phyloP scores from a whole-genome alignment of 1,140 invertebrate species.

The Aphidius ervi region DNA sequence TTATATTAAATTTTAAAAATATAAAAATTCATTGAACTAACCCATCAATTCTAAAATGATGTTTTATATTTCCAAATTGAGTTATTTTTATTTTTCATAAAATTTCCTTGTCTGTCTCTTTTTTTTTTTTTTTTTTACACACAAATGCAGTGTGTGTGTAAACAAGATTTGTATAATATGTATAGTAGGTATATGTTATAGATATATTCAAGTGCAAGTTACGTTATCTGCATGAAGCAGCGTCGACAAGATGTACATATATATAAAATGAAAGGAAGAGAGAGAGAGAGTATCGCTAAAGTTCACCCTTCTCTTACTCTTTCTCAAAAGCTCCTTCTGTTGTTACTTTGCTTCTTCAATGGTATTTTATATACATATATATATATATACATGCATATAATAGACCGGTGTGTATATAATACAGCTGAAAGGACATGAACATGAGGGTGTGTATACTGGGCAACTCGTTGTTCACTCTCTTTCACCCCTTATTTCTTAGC shows the following conservation, averaged over 20 bases:
- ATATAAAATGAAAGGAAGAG: constrained; percentile 14
- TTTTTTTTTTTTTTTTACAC: constrained; percentile 1
- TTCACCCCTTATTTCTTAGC: constrained; percentile 34
- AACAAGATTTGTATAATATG: background rate
- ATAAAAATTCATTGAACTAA: no score
- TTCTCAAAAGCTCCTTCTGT: no score
- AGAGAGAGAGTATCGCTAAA: background rate
- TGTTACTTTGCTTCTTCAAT: no score
- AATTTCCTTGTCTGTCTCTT: no score
- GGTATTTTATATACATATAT: background rate
- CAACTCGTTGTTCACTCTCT: no score
- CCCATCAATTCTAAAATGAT: no score
- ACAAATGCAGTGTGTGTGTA: constrained; percentile 27
- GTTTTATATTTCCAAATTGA: no score
- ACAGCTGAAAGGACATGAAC: constrained; percentile 1
- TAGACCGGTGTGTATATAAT: background rate
- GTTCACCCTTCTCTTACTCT: no score
- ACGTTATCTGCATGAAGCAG: constrained; percentile 49
- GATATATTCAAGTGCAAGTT: constrained; percentile 37
- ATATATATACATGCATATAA: background rate
- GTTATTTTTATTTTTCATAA: no score
- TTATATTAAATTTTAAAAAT: no score
- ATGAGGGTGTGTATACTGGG: background rate
- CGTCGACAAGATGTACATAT: constrained; percentile 35
- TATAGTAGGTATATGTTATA: constrained; percentile 32